Conservation (phyloP, 2,113 vertebrate genomes). For the Pogonocichla stellata region DNA sequence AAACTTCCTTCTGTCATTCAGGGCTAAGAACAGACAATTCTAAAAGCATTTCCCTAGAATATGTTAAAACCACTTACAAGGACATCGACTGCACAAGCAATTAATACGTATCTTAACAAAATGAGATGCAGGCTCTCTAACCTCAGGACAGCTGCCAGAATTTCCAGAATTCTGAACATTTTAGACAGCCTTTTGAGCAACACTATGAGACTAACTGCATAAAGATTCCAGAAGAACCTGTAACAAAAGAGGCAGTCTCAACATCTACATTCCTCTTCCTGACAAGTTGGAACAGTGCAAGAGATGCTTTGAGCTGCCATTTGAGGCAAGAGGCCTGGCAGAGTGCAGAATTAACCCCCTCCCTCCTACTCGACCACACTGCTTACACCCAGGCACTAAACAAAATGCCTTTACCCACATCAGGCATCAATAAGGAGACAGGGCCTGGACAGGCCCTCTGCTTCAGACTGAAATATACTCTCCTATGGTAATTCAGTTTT, state of each 20-base stretch:
- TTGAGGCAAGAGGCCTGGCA: not conserved
- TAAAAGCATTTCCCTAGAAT: conserved; percentile 29
- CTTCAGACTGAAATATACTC: not conserved
- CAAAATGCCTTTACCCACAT: not conserved
- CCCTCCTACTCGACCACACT: not conserved
- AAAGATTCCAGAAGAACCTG: conserved; percentile 16
- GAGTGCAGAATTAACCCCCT: not conserved
- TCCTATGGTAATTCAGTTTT: not conserved
- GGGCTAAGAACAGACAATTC: conserved; percentile 40
- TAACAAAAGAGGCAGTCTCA: conserved; percentile 14
- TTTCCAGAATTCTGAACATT: not conserved
- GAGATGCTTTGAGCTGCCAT: not conserved
- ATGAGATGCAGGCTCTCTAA: conserved; percentile 7
- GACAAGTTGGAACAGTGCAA: conserved; percentile 33
- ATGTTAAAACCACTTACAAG: conserved; percentile 13
- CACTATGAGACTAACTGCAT: not conserved
- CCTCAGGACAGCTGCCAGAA: not conserved
- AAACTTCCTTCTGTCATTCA: conserved; percentile 57
- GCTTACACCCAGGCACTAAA: not conserved
- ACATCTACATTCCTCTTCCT: conserved; percentile 15
- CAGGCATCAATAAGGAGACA: rapidly evolving
- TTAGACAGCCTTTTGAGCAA: not conserved
- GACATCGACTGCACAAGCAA: not conserved
- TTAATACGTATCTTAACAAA: conserved; percentile 36
- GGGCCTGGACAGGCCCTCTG: not conserved